These are phyloP conservation scores for Anthrax anthrax DNA, from an alignment of 2,888 invertebrate genomes.

Conservation along the genomic window DNA sequence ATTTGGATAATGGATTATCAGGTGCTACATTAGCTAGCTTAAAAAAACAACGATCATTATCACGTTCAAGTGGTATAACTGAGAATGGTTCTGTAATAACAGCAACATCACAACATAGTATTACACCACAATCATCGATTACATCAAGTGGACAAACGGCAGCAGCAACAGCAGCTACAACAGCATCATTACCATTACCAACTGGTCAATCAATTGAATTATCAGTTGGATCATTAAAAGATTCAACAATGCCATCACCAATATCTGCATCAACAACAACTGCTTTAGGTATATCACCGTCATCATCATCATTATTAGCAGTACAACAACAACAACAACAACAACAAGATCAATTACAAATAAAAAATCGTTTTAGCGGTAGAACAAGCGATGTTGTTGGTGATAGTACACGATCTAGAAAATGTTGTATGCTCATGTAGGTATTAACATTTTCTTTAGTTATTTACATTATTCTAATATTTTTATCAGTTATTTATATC, in stretches of 20 bases:
- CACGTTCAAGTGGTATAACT: constrained; percentile 41
- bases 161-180: constrained; percentile 25
- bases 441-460: constrained; percentile 12
- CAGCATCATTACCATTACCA: constrained; percentile 12
- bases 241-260: constrained; percentile 10
- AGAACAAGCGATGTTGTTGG: constrained; percentile 66
- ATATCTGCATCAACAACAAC: constrained; percentile 7
- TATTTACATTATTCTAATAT: constrained; percentile 12
- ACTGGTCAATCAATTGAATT: too few species aligned
- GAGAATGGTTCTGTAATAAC: constrained; percentile 37
- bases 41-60: constrained; percentile 82
- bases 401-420: constrained; percentile 49
- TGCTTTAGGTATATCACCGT: constrained; percentile 24
- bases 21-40: constrained; percentile 69
- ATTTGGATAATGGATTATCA: constrained; percentile 19
- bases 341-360: constrained; percentile 22
- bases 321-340: constrained; percentile 19
- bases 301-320: constrained; percentile 11
- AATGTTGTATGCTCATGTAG: constrained; percentile 64
- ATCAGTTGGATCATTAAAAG: constrained; percentile 11
- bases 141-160: constrained; percentile 33
- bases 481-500: constrained; percentile 12
- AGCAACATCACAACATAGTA: constrained; percentile 19
- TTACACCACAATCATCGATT: constrained; percentile 21
- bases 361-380: constrained; percentile 47